These are phyloP conservation scores for Meteorus colon DNA, from an alignment of 2,888 invertebrate genomes.

Conservation along the genomic window DNA sequence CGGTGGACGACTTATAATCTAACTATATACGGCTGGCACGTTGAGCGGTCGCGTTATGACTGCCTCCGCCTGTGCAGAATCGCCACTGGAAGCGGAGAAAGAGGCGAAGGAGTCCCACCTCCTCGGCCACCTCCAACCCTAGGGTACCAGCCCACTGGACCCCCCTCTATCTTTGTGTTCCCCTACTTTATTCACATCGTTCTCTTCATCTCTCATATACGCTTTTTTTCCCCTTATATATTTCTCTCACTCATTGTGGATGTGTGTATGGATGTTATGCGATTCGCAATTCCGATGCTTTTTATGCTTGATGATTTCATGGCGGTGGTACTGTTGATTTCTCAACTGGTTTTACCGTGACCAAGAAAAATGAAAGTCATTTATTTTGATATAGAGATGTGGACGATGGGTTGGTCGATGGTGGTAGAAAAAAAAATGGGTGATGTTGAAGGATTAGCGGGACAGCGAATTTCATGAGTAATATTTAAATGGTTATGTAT, in stretches of 20 bases:
- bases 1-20: constrained; percentile 28
- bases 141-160: constrained; percentile 73
- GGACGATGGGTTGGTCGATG: too few species aligned
- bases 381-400: too few species aligned
- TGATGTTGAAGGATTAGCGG: too few species aligned
- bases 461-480: too few species aligned
- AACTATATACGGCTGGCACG: constrained; percentile 56
- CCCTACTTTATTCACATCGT: constrained; percentile 30
- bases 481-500: too few species aligned
- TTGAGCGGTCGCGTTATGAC: constrained; percentile 71
- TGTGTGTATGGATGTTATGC: not conserved
- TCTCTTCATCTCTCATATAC: constrained; percentile 25
- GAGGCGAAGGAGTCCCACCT: constrained; percentile 70
- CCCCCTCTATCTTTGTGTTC: constrained; percentile 60
- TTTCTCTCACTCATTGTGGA: constrained; percentile 1
- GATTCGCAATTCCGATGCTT: not conserved
- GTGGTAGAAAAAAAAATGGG: too few species aligned
- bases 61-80: constrained; percentile 59
- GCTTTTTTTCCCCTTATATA: constrained; percentile 16
- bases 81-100: constrained; percentile 50
- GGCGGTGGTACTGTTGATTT: too few species aligned
- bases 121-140: constrained; percentile 71
- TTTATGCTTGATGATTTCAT: too few species aligned
- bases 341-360: too few species aligned
- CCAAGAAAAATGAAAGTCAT: too few species aligned